phyloP scores from a whole-genome alignment of 1,140 invertebrate genomes.

The Drosophila miranda region DNA sequence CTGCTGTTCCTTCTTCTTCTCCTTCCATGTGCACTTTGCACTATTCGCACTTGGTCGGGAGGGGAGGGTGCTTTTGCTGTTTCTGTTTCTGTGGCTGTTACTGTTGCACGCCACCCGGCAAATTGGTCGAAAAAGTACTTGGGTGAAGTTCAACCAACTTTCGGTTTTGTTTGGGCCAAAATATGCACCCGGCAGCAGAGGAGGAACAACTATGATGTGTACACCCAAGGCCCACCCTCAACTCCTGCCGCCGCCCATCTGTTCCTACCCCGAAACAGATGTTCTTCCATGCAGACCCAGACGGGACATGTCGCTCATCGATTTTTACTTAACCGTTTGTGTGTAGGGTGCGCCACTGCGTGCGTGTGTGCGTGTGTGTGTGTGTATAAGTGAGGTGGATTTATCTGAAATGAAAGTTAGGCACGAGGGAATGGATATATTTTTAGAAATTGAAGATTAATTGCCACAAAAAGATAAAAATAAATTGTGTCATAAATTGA shows the following conservation, averaged over 20 bases:
- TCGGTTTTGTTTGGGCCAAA: constrained; percentile 75
- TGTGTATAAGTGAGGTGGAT: not conserved
- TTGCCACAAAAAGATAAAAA: constrained; percentile 25
- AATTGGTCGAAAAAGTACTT: constrained; percentile 10
- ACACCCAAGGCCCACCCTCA: constrained; percentile 26
- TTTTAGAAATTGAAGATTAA: constrained; percentile 37
- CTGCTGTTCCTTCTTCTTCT: constrained; percentile 7
- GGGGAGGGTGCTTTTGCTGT: not conserved
- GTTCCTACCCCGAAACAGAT: constrained; percentile 49
- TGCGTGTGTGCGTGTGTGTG: not conserved
- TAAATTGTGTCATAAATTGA: constrained; percentile 42
- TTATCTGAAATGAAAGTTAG: constrained; percentile 16
- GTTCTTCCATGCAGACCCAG: constrained; percentile 22
- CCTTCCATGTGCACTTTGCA: constrained; percentile 51
- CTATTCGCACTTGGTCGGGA: constrained; percentile 32
- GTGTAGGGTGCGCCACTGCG: constrained; percentile 22
- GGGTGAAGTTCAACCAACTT: constrained; percentile 77
- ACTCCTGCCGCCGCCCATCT: constrained; percentile 24
- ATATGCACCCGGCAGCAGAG: constrained; percentile 39
- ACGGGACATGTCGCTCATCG: constrained; percentile 51
- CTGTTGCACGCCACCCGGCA: constrained; percentile 20
- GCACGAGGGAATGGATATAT: constrained; percentile 16
- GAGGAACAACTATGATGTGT: constrained; percentile 12
- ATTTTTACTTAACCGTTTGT: constrained; percentile 32
- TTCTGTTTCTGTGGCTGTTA: not conserved